A percentile compares a stretch with the other conserved stretches of the same genome.
Evolutionary conservation across 2,888 invertebrate genomes (phyloP).

Genomic region (Margaritifera margaritifera): DNA sequence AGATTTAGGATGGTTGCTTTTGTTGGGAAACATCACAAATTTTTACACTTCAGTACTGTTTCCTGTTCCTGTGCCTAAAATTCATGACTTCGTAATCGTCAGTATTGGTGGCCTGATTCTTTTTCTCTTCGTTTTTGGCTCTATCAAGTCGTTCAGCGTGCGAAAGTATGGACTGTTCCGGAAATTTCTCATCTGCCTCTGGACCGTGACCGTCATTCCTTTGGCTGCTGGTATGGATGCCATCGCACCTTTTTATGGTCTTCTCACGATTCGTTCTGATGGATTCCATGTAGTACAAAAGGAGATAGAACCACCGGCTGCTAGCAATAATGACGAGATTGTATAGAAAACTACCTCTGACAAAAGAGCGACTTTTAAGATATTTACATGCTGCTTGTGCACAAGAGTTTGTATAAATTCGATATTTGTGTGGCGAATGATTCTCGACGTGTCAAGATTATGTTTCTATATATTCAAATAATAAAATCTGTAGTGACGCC

Average conservation of each 20-base stretch:
- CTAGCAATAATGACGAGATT: too few relatives aligned
- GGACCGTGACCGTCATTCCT: slow-evolving; percentile 34
- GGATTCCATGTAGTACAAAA: slow-evolving; percentile 43
- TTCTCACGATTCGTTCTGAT: slow-evolving; percentile 27
- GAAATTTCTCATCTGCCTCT: slow-evolving; percentile 29
- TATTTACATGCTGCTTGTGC: too few relatives aligned
- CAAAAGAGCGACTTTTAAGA: too few relatives aligned
- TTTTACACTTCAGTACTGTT: slow-evolving; percentile 32
- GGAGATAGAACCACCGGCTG: slow-evolving; percentile 11
- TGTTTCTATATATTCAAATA: too few relatives aligned
- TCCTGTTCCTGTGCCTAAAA: slow-evolving; percentile 36
- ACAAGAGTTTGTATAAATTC: too few relatives aligned
- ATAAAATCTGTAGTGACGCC: too few relatives aligned
- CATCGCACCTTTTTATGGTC: slow-evolving; percentile 39
- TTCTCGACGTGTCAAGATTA: too few relatives aligned
- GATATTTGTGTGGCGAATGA: too few relatives aligned
- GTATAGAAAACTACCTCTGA: too few relatives aligned
- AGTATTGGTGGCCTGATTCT: slow-evolving; percentile 40
- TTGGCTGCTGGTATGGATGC: slow-evolving; percentile 37
- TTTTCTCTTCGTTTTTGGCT: slow-evolving; percentile 39
- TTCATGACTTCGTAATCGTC: slow-evolving; percentile 29
- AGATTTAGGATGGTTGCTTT: slow-evolving; percentile 37
- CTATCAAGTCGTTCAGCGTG: slow-evolving; percentile 42
- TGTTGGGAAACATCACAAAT: slow-evolving; percentile 36
- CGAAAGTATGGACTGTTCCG: slow-evolving; percentile 30